Base-by-base conservation (phyloP, 2,113 vertebrate species). In the Bos taurus region DNA sequence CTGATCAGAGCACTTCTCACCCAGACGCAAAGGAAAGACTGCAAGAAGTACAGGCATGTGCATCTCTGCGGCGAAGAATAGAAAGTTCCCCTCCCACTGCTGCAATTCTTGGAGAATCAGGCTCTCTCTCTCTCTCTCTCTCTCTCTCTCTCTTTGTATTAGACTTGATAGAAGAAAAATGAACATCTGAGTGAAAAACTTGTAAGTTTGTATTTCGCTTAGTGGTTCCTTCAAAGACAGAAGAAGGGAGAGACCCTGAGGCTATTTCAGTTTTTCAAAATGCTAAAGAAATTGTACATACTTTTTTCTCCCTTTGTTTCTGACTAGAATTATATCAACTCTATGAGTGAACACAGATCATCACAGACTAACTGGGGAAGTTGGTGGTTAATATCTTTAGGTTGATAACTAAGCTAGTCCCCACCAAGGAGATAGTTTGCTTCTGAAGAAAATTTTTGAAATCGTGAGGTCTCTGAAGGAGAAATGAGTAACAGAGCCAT, bases 11-110 rank as follows among this genome's bases (percentile, higher is more conserved):
- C 40, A 46, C 62, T 96, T 97, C 78, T 96, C 74, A 56, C 82
- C 83, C 95, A 95, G 88, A 40, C 59, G 88, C 88, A 97, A 92
- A 96, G 19, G 46, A 93, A 94, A 71, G 17, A 30, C 25, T 93
- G 64, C 92, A 85, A 84, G 36, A 92, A 95, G 71, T 5, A 17
- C 85, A 97, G 74, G 62, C 26, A 6, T 8, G 62, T 17, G 91
- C 71, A 23, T 96, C 94, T 95, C 87, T 95, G 93, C n/a, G 36
- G 59, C 33, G 71, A 86, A 90, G 89, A 57, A 74, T 62, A 88
- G 50, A 3, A 85, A 64, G 33, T 16, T 71, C 26, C 26, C 62
- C 87, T 94, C 90, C 92, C 19, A 50, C 56, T 78, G 50, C 13
- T 94, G 36, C 2, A 83, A 91, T 92, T 93, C 91, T 57, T 87